Evolutionary conservation across 2,888 invertebrate genomes (phyloP).

Genomic region (Heliconius sara): DNA sequence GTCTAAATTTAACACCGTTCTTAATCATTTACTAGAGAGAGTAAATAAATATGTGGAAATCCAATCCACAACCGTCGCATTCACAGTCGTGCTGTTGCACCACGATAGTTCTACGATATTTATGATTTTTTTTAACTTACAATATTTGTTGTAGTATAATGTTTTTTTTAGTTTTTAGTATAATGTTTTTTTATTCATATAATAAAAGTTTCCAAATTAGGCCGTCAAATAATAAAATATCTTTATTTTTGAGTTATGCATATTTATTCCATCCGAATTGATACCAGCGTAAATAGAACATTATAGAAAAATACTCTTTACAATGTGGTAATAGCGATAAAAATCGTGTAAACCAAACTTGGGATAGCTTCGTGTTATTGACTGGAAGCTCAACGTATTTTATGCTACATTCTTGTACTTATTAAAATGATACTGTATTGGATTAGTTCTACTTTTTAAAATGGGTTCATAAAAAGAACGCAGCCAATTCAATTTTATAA

Average conservation of each 20-base stretch:
- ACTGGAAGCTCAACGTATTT: constrained; percentile 3
- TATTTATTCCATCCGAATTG: not conserved
- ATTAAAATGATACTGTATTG: not conserved
- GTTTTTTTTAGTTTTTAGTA: too few species aligned
- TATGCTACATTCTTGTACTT: constrained; percentile 9
- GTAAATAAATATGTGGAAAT: too few species aligned
- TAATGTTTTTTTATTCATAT: too few species aligned
- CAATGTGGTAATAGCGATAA: not conserved
- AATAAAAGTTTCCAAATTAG: not conserved
- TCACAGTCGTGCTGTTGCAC: too few species aligned
- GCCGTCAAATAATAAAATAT: not conserved
- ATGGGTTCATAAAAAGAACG: too few species aligned
- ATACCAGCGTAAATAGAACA: not conserved
- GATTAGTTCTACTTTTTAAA: not conserved
- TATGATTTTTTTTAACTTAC: too few species aligned
- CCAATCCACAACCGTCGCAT: too few species aligned
- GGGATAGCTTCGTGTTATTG: constrained; percentile 2
- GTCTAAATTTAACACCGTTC: too few species aligned
- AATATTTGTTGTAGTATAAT: too few species aligned
- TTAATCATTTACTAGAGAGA: too few species aligned
- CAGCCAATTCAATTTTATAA: too few species aligned
- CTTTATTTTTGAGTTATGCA: not conserved
- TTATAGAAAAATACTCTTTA: constrained; percentile 8
- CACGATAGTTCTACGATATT: too few species aligned
- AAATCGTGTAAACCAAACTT: not conserved